Evolutionary conservation across 1,140 invertebrate species (phyloP), one percentile per base, ranked within the genome.

Genomic region (Cryptotermes secundus): DNA sequence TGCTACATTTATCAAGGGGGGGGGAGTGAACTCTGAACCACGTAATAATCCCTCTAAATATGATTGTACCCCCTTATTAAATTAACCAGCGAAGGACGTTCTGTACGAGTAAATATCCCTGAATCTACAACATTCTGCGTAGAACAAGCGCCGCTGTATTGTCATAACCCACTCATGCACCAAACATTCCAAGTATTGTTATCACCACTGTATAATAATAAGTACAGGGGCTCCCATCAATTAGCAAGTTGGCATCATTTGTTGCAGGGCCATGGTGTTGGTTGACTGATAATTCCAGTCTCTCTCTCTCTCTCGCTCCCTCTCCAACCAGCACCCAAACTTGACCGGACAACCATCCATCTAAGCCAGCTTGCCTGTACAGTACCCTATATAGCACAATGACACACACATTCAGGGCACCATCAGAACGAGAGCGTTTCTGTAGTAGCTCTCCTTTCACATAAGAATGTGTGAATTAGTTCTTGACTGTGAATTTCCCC

Each of bases 171-270:
- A 31, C 59, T 72, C 6, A 31, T 72, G n/a, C 59, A 72, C 26
- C 31, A 31, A 72, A 31, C 14, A 14, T 49, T 19, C 14, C 45
- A 49, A 49, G 59, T 16, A 31, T 72, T 16, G 26, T 72, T 72
- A 72, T 72, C 59, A 72, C 26, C 59, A 72, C 6, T n/a, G 59
- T 72, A 31, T 72, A 72, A 59, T 59, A 59, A 72, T 72, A 72
- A 72, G 59, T 72, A 16, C 59, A 72, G n/a, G 59, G 31, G 59
- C 59, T 72, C 26, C 59, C 59, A 72, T 72, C 59, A 72, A 72
- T 72, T 72, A 72, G 59, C 59, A 72, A 72, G 59, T 72, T 72
- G 59, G 59, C 59, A 72, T 72, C 59, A 72, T 72, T 72, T 72
- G 59, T 72, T 72, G 45, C 45, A 19, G 45, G 45, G 19, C 16